Evolutionary conservation across 2,113 vertebrate genomes (phyloP).

Genomic region (Noctilio leporinus): DNA sequence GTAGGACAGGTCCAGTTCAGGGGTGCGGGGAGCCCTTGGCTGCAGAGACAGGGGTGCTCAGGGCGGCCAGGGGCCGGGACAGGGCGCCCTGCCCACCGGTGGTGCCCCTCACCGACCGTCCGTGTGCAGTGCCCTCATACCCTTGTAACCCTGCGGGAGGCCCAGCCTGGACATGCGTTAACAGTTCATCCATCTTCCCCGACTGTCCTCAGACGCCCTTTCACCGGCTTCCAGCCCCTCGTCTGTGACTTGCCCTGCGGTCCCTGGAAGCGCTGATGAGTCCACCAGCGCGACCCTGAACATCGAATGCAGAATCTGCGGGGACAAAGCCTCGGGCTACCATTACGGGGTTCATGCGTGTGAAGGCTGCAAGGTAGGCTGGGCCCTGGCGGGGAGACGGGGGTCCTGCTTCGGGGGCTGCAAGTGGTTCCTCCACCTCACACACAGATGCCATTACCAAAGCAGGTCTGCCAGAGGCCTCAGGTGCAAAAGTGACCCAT

Average conservation of each 20-base stretch:
- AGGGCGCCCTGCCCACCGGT: accelerated
- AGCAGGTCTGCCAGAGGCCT: neutral
- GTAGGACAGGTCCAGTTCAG: accelerated
- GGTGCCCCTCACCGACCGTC: accelerated
- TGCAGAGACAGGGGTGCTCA: too few species aligned
- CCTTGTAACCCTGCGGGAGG: accelerated
- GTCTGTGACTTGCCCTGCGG: slow-evolving; percentile 77
- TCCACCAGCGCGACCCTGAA: slow-evolving; percentile 78
- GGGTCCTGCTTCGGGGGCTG: neutral
- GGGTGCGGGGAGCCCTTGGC: accelerated
- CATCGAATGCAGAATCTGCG: slow-evolving; percentile 94
- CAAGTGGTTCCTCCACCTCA: too few species aligned
- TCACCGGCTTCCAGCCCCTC: slow-evolving; percentile 94
- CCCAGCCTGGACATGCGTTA: accelerated
- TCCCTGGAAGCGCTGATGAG: slow-evolving; percentile 77
- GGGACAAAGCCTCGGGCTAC: slow-evolving; percentile 96
- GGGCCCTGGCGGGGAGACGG: accelerated
- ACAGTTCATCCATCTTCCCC: slow-evolving; percentile 23
- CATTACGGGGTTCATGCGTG: slow-evolving; percentile 99
- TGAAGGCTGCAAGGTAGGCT: slow-evolving; percentile 96
- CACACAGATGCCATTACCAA: neutral
- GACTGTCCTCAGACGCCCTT: slow-evolving; percentile 83
- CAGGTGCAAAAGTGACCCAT: accelerated
- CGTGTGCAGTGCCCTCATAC: accelerated
- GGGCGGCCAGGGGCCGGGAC: too few species aligned